Evolutionary conservation across 2,888 invertebrate species (phyloP).

Genomic region (Cheilosia pagana): DNA sequence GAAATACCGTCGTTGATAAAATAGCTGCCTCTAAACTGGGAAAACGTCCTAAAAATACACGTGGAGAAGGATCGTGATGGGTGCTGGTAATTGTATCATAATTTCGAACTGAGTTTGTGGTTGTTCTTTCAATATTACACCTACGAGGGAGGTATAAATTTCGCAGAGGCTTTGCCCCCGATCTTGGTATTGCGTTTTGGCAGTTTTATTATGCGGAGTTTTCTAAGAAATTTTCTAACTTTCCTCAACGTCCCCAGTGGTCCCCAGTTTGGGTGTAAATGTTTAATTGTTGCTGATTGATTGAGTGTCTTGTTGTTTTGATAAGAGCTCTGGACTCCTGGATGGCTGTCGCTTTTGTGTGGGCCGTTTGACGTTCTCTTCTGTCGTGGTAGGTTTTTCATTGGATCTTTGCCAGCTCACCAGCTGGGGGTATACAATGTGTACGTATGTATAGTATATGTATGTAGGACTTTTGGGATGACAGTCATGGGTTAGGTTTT

Average conservation of each 20-base stretch:
- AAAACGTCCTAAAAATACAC: conserved; percentile 25
- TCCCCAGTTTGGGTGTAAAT: conserved; percentile 18
- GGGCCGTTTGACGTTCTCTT: neutral
- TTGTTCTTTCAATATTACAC: neutral
- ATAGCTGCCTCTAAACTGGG: conserved; percentile 8
- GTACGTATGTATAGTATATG: too few relatives aligned
- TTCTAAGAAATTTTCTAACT: conserved; percentile 7
- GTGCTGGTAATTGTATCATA: conserved; percentile 9
- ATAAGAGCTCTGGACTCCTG: neutral
- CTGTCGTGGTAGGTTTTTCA: neutral
- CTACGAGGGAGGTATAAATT: neutral
- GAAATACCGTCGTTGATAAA: neutral
- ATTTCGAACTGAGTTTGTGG: conserved; percentile 4
- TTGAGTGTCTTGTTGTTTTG: conserved; percentile 31
- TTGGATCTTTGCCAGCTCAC: too few relatives aligned
- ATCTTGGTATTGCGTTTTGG: neutral
- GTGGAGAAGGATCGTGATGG: neutral
- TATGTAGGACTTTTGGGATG: too few relatives aligned
- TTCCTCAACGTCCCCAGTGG: too few relatives aligned
- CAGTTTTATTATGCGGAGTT: too few relatives aligned
- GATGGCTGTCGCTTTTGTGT: neutral
- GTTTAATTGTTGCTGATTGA: conserved; percentile 47
- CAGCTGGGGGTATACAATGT: neutral
- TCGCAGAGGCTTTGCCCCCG: too few relatives aligned
- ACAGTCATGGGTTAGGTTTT: too few relatives aligned